Evolutionary conservation across 2,888 invertebrate genomes (phyloP), one percentile per base, ranked within the genome.

Genomic region (Synergus gifuensis): DNA sequence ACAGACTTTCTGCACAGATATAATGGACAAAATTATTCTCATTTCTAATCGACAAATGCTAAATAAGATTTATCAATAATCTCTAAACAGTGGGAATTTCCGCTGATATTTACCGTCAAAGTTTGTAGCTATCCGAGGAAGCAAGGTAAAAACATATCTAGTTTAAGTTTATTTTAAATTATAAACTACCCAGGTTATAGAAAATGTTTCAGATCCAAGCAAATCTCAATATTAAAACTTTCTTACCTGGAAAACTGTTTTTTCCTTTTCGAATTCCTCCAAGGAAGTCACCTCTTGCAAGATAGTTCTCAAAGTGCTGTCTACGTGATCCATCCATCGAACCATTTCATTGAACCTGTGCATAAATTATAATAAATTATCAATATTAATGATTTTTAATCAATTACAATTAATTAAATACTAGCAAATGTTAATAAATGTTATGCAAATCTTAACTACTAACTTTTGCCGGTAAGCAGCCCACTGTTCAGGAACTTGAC

Each of bases 401-500:
- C 4, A 36, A 36, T 5, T 36, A 36, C 5, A 36, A 16, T 16
- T 67, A 44, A 49, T 7, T 36, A 44, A 12, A 76, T 79, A 42
- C 16, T 63, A 63, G 18, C 0, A 16, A 46, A 28, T 28, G 28
- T 28, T 28, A 28, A 3, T 28, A 28, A 28, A 28, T 28, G 28
- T 28, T 28, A 36, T 76, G 4, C 12, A 22, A 44, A 54, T 42
- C 14, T 12, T 54, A 78, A 73, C n/a, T 63, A 82, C 89, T 91
- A 88, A 94, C 93, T 95, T 97, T 79, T 94, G 93, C 89, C 96
- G 95, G 87, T 98, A 98, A 0, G 95, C 94, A 79, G 96, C 96
- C 98, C 98, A 98, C 88, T 97, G 96, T 63, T 97, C 97, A 0
- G 98, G 98, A 78, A 98, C 96, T 90, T 97, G 96, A 85, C 97